Base-by-base conservation (phyloP, 2,113 vertebrate species). In the Thamnophis sirtalis region DNA sequence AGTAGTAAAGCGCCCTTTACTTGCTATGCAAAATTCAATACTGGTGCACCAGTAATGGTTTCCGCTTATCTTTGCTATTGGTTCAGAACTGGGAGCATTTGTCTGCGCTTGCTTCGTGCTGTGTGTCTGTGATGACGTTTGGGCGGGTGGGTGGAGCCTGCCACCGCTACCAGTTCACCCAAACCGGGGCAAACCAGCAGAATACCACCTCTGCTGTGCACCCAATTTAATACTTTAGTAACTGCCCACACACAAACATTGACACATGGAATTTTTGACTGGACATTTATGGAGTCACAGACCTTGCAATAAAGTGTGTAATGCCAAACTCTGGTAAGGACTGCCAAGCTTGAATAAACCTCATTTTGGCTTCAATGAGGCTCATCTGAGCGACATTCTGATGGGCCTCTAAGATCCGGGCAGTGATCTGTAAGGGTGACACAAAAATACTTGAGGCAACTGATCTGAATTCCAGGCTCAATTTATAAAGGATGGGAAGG, bases 331-430 rank as follows among this genome's bases (percentile, higher is more conserved):
- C 99, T 0, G 99, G 99, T 92, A 99, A 97, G 0, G 99, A 99
- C 96, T 99, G 99, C 99, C 99, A 99, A 0, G 99, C 99, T 95
- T 99, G 99, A 55, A 99, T 99, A 89, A 99, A 99, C 55, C 99
- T 97, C 99, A 99, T 99, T 97, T 99, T 99, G 91, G 99, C 99
- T 96, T 99, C 99, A 56, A 99, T 99, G 38, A 99, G 98, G 95
- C 99, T 99, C 99, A 99, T 99, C 96, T 99, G 99, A 55, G 99
- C 99, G 54, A 99, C 99, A 28, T 99, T 99, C 97, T 99, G 99
- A 96, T 99, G 99, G 95, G 99, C 99, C 95, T 99, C 99, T 93
- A 99, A 97, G 94, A 99, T 99, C 94, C 99, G 98, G 1, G 98
- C 98, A 0, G 99, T 98, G 96, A 99, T 99, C 99, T 99, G 96